A percentile compares a stretch with the other conserved stretches of the same genome.
These are phyloP conservation scores for Scatophagus argus DNA, from an alignment of 2,113 vertebrate genomes.

Conservation along the genomic window DNA sequence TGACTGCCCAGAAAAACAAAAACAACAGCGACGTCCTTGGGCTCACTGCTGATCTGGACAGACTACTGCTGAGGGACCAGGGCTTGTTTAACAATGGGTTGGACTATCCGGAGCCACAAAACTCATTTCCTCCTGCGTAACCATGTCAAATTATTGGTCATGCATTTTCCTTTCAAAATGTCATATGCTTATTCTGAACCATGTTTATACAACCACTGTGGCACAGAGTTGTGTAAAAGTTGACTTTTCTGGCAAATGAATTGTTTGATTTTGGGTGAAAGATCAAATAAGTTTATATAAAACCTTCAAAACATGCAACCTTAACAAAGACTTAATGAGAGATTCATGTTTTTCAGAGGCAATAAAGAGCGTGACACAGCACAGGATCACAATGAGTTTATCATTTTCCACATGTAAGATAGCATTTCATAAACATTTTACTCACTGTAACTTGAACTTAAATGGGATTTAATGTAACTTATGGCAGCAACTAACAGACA, in stretches of 20 bases:
- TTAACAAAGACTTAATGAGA: too few relatives aligned
- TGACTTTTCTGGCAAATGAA: neutral
- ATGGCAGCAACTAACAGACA: neutral
- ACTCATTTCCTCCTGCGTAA: slow-evolving; percentile 51
- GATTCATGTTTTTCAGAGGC: too few relatives aligned
- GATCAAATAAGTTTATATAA: neutral
- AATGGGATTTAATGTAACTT: neutral
- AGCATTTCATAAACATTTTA: too few relatives aligned
- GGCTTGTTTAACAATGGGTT: slow-evolving; percentile 41
- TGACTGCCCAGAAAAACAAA: slow-evolving; percentile 27
- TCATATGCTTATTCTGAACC: too few relatives aligned
- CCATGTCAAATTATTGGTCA: slow-evolving; percentile 51
- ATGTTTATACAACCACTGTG: neutral
- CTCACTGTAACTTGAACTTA: neutral
- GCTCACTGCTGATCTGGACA: slow-evolving; percentile 17
- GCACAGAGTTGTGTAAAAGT: slow-evolving; percentile 6
- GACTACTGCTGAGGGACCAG: slow-evolving; percentile 1
- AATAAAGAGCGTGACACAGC: too few relatives aligned
- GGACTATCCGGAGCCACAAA: slow-evolving; percentile 52
- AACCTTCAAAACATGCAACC: too few relatives aligned
- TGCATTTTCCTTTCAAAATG: slow-evolving; percentile 33
- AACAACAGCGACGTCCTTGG: slow-evolving; percentile 44
- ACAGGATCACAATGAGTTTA: too few relatives aligned
- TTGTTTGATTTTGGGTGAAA: neutral
- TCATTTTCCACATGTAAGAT: too few relatives aligned